phyloP scores from a whole-genome alignment of 1,140 invertebrate species.

The Aphelinus atriplicis region DNA sequence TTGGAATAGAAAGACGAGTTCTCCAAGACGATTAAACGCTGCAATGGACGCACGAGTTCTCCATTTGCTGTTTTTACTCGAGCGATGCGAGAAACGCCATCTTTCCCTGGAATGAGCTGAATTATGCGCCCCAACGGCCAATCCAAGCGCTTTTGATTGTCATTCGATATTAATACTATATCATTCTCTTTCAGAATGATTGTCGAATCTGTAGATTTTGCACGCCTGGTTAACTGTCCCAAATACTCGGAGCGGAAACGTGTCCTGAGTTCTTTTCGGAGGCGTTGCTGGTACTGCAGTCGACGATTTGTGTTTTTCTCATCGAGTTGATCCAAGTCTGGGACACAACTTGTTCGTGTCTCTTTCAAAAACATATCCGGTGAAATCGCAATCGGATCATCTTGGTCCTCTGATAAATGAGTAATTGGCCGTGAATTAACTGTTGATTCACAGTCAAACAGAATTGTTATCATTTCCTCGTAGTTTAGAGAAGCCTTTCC shows the following conservation, averaged over 20 bases:
- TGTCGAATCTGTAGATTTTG: no score
- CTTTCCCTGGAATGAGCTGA: slow-evolving; percentile 41
- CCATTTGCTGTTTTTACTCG: slow-evolving; percentile 16
- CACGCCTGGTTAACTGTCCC: slow-evolving; percentile 28
- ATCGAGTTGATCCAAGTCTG: slow-evolving; percentile 45
- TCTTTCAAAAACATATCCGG: slow-evolving; percentile 50
- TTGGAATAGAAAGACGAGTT: no score
- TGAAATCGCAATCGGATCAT: slow-evolving; percentile 30
- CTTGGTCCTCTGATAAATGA: slow-evolving; percentile 47
- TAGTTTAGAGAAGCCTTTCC: slow-evolving; percentile 43
- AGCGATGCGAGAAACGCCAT: slow-evolving; percentile 24
- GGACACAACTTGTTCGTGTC: slow-evolving; percentile 37
- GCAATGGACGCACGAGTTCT: slow-evolving; percentile 25
- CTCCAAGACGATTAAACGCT: not conserved
- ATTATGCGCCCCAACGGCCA: slow-evolving; percentile 35
- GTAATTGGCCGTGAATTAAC: slow-evolving; percentile 54
- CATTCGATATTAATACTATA: slow-evolving; percentile 22
- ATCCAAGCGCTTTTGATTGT: slow-evolving; percentile 36
- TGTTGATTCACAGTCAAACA: slow-evolving; percentile 49
- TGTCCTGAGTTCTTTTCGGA: slow-evolving; percentile 34
- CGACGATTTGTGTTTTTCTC: not conserved
- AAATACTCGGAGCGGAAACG: slow-evolving; percentile 47
- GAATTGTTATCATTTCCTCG: slow-evolving; percentile 48
- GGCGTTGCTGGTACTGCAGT: slow-evolving; percentile 28
- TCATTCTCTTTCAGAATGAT: slow-evolving; percentile 19